Evolutionary conservation across 2,888 invertebrate genomes (phyloP).

Genomic region (Cataglyphis albicans): DNA sequence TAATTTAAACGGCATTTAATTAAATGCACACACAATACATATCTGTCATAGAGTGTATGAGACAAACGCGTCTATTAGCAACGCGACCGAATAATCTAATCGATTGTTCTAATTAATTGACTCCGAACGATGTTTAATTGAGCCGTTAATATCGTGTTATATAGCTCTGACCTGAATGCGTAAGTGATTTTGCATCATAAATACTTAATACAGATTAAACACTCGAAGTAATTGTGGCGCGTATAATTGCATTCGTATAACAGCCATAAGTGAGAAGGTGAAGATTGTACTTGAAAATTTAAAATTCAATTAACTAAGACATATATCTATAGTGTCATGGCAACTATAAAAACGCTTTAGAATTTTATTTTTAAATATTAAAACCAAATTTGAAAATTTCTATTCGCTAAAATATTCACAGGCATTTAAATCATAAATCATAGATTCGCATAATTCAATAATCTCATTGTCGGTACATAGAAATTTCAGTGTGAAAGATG

Average conservation of each 20-base stretch:
- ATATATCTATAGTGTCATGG: background rate
- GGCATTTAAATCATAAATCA: slow-evolving; percentile 1
- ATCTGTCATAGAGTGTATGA: background rate
- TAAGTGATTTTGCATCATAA: slow-evolving; percentile 14
- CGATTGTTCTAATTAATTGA: slow-evolving; percentile 17
- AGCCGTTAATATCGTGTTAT: background rate
- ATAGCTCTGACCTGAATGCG: background rate
- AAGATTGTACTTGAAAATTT: slow-evolving; percentile 2
- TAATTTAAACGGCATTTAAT: slow-evolving; percentile 12
- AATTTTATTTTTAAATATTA: slow-evolving; percentile 1
- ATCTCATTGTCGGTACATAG: background rate
- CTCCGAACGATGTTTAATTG: slow-evolving; percentile 13
- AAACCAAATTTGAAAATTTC: background rate
- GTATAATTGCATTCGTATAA: slow-evolving; percentile 14
- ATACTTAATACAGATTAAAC: slow-evolving; percentile 35
- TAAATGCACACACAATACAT: background rate
- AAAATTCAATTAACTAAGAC: slow-evolving; percentile 13
- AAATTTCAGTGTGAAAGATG: background rate
- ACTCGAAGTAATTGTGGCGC: slow-evolving; percentile 2
- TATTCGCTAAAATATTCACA: background rate
- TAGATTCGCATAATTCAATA: background rate
- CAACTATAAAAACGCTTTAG: background rate
- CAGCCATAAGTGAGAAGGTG: background rate
- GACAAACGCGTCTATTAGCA: background rate
- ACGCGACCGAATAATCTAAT: background rate